phyloP scores from a whole-genome alignment of 2,888 invertebrate genomes.

The Corythucha ciliata region DNA sequence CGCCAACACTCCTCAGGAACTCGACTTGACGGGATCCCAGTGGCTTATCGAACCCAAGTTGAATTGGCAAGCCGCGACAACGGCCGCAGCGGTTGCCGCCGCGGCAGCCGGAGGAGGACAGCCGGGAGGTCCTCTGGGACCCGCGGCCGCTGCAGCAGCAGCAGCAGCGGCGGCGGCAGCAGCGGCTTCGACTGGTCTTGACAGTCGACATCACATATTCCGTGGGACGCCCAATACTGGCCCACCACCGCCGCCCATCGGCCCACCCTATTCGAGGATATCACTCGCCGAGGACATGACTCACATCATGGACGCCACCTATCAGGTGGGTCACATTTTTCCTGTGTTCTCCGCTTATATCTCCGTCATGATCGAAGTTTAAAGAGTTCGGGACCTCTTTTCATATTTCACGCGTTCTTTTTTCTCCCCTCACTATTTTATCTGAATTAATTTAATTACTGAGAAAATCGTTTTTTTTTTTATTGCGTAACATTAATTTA shows the following conservation, averaged over 20 bases:
- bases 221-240: conserved; percentile 25
- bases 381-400: no score
- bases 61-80: conserved; percentile 38
- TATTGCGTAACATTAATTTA: no score
- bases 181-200: conserved; percentile 13
- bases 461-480: no score
- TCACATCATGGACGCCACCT: conserved; percentile 29
- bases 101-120: conserved; percentile 31
- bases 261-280: conserved; percentile 26
- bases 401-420: no score
- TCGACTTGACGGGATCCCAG: conserved; percentile 39
- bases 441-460: no score
- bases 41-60: conserved; percentile 42
- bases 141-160: conserved; percentile 9
- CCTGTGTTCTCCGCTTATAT: no score
- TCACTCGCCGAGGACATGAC: conserved; percentile 29
- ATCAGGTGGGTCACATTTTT: conserved; percentile 24
- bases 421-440: no score
- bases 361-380: no score
- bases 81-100: conserved; percentile 42
- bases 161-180: conserved; percentile 11
- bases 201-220: conserved; percentile 28
- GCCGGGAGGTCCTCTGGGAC: neutral
- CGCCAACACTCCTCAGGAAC: conserved; percentile 31
- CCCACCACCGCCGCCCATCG: conserved; percentile 21